Percentiles rank a stretch among this genome's conserved stretches.
These are phyloP conservation scores for Mus minutoides DNA, from an alignment of 2,797 vertebrate species.

Conservation along the genomic window DNA sequence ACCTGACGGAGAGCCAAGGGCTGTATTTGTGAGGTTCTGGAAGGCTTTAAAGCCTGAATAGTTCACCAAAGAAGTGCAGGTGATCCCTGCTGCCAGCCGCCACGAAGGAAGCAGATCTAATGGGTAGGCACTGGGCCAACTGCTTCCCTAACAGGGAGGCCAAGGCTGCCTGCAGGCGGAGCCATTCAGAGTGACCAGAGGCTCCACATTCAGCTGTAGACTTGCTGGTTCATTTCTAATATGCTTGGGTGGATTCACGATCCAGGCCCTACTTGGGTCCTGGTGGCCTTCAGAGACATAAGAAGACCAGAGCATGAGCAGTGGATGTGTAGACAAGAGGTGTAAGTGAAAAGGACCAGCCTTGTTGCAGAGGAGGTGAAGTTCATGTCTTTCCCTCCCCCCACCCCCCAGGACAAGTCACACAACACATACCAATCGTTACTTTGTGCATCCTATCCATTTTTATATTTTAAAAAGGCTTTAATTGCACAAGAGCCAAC, in stretches of 20 bases:
- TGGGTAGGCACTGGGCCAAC: background rate
- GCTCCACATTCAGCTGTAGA: background rate
- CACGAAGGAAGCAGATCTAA: background rate
- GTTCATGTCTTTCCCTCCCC: background rate
- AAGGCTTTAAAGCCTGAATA: conserved; percentile 2
- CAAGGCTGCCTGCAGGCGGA: background rate
- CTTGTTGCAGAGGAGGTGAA: background rate
- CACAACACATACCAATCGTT: background rate
- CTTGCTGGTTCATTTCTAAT: background rate
- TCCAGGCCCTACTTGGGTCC: background rate
- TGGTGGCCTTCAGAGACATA: background rate
- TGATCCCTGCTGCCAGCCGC: background rate
- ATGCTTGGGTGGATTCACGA: background rate
- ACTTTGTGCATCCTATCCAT: background rate
- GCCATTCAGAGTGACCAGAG: background rate
- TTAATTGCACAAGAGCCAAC: background rate
- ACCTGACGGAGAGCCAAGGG: background rate
- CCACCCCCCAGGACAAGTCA: background rate
- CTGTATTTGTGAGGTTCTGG: conserved; percentile 12
- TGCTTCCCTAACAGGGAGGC: background rate
- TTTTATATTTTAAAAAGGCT: conserved; percentile 48
- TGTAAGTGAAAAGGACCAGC: background rate
- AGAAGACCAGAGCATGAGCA: background rate
- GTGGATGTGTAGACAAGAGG: background rate
- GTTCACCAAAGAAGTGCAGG: conserved; percentile 5